Evolutionary conservation across 2,797 vertebrate species (phyloP), one percentile per base, ranked within the genome.

Genomic region (Sebastes cheni): DNA sequence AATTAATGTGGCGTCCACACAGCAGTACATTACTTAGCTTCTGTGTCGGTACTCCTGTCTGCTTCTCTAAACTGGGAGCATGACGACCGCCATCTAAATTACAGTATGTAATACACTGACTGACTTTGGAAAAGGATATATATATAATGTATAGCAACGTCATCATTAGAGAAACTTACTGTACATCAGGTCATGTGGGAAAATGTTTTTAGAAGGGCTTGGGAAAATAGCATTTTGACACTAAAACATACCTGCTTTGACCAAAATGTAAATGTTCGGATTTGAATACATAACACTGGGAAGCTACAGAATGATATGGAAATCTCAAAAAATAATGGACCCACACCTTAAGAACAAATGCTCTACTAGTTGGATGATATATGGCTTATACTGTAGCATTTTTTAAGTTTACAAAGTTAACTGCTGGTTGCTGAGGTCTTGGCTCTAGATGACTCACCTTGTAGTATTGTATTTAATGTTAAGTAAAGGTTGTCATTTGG

Each of bases 401-500:
- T 54, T 10, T 52, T 20, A 50, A 34, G 23, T 32, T 72, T 14
- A 25, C 23, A 70, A 25, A 67, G n/a, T 16, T 7, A 34, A 39
- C 11, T 46, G 23, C 79, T 56, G 20, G 13, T 23, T 29, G 5
- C n/a, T 66, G n/a, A 55, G 9, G 22, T 75, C 59, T 76, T 29
- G 6, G 25, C 61, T 52, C 22, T 36, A 54, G 10, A 54, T 64
- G 61, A 36, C 29, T 22, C 18, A 5, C 39, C 12, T 25, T 34
- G 22, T 14, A 12, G 20, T 67, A 7, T 39, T 52, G 18, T 58
- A 29, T 36, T 78, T 64, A 75, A 68, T 60, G 2, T 39, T 72
- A 56, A 69, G 25, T 72, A 72, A 77, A 65, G 8, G 14, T 55
- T 61, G 25, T 74, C 29, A 58, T 80, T 84, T 75, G 23, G 18